These are phyloP conservation scores for Aspidiotus rigidus DNA, from an alignment of 2,888 invertebrate genomes.

Conservation along the genomic window DNA sequence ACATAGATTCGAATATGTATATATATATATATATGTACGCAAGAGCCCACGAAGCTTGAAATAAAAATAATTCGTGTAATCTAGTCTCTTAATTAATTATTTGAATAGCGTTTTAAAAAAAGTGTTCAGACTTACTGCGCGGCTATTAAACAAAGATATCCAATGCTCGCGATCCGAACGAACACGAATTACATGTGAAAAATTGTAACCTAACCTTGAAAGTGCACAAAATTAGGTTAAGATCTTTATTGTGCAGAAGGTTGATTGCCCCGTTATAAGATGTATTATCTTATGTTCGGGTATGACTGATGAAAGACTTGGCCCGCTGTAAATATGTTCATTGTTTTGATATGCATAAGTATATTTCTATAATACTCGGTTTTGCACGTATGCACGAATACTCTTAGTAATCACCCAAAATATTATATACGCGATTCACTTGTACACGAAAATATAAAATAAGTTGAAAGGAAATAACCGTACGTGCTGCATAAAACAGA, in stretches of 20 bases:
- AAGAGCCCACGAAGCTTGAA: neutral
- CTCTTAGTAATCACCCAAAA: too few relatives aligned
- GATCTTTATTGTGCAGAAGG: conserved; percentile 27
- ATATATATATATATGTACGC: too few relatives aligned
- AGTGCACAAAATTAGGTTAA: conserved; percentile 25
- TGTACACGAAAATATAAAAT: too few relatives aligned
- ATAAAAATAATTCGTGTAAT: neutral
- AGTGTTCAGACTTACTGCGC: neutral
- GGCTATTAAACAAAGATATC: too few relatives aligned
- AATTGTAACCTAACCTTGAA: conserved; percentile 25
- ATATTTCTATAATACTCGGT: too few relatives aligned
- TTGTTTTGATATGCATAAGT: neutral
- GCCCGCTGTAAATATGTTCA: conserved; percentile 17
- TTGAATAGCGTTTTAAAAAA: conserved; percentile 23
- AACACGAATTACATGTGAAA: conserved; percentile 32
- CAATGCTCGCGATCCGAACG: conserved; percentile 10
- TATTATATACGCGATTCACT: too few relatives aligned
- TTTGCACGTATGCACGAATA: too few relatives aligned
- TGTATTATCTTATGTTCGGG: conserved; percentile 24
- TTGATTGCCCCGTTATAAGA: conserved; percentile 19
- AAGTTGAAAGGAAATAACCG: too few relatives aligned
- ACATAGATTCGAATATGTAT: neutral
- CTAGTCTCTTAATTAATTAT: conserved; percentile 26
- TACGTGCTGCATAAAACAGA: too few relatives aligned
- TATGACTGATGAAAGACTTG: conserved; percentile 20